These are phyloP conservation scores for Malurus elegans DNA, from an alignment of 2,113 vertebrate genomes.

Conservation along the genomic window DNA sequence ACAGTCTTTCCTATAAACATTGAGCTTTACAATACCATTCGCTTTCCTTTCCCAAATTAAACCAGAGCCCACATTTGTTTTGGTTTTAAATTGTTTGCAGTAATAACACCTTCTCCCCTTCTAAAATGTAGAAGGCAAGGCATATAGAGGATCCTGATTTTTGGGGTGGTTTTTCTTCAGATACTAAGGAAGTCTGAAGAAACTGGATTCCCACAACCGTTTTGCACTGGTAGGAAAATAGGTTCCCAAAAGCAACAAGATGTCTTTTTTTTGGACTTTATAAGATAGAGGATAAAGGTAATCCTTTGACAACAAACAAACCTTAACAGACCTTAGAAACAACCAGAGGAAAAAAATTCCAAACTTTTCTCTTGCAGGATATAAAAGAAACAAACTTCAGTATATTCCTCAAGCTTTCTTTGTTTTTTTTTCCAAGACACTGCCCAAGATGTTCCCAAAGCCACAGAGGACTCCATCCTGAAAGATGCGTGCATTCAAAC, in stretches of 20 bases:
- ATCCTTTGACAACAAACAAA: neutral
- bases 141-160: neutral
- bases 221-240: neutral
- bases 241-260: neutral
- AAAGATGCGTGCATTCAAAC: neutral
- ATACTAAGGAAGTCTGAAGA: neutral
- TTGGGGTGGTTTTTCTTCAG: neutral
- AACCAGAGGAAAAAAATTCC: neutral
- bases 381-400: neutral
- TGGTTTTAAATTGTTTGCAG: constrained; percentile 16
- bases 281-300: constrained; percentile 17
- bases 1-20: constrained; percentile 43
- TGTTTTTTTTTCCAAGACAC: neutral
- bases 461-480: neutral
- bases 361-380: neutral
- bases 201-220: neutral
- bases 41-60: constrained; percentile 29
- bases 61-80: neutral
- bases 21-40: constrained; percentile 3
- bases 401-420: neutral
- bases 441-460: neutral
- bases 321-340: neutral
- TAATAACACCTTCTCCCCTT: neutral
- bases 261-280: neutral
- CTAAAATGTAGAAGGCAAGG: neutral